A percentile compares a stretch with the other conserved stretches of the same genome.
Evolutionary conservation across 1,140 invertebrate genomes (phyloP).

Genomic region (Caenorhabditis inopinata): DNA sequence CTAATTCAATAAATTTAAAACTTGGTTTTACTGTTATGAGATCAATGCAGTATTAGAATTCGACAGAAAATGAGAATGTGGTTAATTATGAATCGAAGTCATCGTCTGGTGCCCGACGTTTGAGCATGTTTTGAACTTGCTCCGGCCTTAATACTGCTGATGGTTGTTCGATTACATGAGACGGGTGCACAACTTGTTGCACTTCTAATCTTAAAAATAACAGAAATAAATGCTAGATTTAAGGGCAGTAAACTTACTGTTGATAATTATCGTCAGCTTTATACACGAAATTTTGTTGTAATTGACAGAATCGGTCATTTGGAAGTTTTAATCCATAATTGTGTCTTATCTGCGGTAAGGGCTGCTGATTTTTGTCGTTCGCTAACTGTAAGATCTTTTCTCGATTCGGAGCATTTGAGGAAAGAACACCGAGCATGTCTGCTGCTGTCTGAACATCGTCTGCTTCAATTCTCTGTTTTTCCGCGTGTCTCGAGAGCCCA

Average conservation of each 20-base stretch:
- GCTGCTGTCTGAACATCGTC: slow-evolving; percentile 38
- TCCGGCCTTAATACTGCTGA: not conserved
- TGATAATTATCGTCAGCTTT: slow-evolving; percentile 26
- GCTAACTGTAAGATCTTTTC: slow-evolving; percentile 27
- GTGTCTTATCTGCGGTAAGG: slow-evolving; percentile 42
- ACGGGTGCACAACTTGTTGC: not conserved
- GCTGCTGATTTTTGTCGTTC: slow-evolving; percentile 35
- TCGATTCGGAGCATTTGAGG: slow-evolving; percentile 12
- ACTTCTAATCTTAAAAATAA: slow-evolving; percentile 5
- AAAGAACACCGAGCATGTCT: slow-evolving; percentile 5
- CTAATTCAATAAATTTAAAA: not conserved
- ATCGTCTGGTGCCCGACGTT: slow-evolving; percentile 13
- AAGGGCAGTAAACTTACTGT: not conserved
- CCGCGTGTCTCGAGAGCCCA: slow-evolving; percentile 36
- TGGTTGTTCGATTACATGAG: not conserved
- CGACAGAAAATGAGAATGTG: not conserved
- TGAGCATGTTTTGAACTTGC: slow-evolving; percentile 23
- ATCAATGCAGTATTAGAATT: not conserved
- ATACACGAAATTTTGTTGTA: slow-evolving; percentile 37
- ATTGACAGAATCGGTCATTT: slow-evolving; percentile 35
- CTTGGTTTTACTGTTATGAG: not conserved
- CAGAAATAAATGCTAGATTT: too few species aligned
- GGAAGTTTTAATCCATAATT: slow-evolving; percentile 47
- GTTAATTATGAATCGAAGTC: slow-evolving; percentile 10
- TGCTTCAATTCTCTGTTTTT: slow-evolving; percentile 37